phyloP scores from a whole-genome alignment of 2,888 invertebrate genomes.

The Drosophila anceps region DNA sequence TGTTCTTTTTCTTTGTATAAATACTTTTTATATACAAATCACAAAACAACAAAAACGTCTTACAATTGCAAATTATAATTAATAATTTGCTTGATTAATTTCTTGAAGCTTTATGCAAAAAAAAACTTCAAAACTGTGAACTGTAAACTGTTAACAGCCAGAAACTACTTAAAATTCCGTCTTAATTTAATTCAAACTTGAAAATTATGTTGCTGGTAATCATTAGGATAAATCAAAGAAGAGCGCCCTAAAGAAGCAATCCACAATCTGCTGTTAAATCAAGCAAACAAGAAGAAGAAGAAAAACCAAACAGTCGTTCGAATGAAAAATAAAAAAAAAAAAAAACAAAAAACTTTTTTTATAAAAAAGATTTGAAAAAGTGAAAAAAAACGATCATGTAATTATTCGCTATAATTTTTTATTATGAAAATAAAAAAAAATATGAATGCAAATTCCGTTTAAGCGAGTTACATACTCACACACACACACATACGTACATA shows the following conservation, averaged over 20 bases:
- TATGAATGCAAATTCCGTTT: conserved; percentile 63
- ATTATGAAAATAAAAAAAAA: conserved; percentile 75
- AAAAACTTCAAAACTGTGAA: too few relatives aligned
- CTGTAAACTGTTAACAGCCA: conserved; percentile 30
- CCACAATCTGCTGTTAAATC: conserved; percentile 42
- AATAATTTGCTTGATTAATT: conserved; percentile 36
- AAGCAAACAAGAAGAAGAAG: conserved; percentile 24
- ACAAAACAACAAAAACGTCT: conserved; percentile 14
- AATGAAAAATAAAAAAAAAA: conserved; percentile 53
- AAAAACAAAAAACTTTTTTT: conserved; percentile 68
- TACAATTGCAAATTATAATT: conserved; percentile 16
- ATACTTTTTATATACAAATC: conserved; percentile 27
- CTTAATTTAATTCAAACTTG: conserved; percentile 50
- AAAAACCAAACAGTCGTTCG: conserved; percentile 72
- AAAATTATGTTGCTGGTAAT: conserved; percentile 37
- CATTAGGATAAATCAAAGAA: conserved; percentile 4
- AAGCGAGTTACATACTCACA: conserved; percentile 48
- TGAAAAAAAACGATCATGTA: conserved; percentile 53
- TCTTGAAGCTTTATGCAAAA: conserved; percentile 17
- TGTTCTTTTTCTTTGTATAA: conserved; percentile 27
- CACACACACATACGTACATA: conserved; percentile 6
- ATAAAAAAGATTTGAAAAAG: conserved; percentile 74
- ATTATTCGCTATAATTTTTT: conserved; percentile 73
- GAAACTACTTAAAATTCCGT: conserved; percentile 67
- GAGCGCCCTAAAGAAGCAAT: conserved; percentile 15